Evolutionary conservation across 2,797 vertebrate genomes (phyloP).

Genomic region (Pteropus rufus): DNA sequence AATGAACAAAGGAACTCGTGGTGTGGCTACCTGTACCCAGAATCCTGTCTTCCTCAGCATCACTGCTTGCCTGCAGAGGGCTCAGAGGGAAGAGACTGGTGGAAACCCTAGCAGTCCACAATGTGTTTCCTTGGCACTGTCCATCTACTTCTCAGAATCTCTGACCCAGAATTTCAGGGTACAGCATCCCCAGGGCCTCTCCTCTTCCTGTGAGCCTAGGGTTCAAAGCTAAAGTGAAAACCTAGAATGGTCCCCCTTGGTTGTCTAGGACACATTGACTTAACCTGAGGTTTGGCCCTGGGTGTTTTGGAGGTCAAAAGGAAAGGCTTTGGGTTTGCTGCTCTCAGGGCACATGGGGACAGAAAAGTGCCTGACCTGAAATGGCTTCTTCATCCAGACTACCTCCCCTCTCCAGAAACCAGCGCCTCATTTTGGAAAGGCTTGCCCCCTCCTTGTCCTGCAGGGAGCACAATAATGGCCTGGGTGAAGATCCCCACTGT

Average conservation of each 20-base stretch:
- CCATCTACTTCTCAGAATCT: neutral
- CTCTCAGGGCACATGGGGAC: neutral
- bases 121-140: neutral
- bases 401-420: neutral
- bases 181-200: neutral
- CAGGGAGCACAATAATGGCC: neutral
- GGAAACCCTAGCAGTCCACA: neutral
- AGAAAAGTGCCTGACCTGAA: slow-evolving; percentile 55
- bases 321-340: neutral
- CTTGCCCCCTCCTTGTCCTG: neutral
- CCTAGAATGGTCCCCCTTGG: neutral
- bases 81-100: neutral
- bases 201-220: neutral
- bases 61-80: neutral
- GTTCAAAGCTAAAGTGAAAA: neutral
- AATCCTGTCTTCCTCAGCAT: neutral
- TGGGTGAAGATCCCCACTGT: neutral
- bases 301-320: neutral
- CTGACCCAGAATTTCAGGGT: neutral
- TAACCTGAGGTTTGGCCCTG: neutral
- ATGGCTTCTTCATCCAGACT: slow-evolving; percentile 5
- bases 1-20: slow-evolving; percentile 40
- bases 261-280: neutral
- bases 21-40: neutral
- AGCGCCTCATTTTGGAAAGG: neutral